Evolutionary conservation across 2,888 invertebrate genomes (phyloP).

Genomic region (Suillia variegata): DNA sequence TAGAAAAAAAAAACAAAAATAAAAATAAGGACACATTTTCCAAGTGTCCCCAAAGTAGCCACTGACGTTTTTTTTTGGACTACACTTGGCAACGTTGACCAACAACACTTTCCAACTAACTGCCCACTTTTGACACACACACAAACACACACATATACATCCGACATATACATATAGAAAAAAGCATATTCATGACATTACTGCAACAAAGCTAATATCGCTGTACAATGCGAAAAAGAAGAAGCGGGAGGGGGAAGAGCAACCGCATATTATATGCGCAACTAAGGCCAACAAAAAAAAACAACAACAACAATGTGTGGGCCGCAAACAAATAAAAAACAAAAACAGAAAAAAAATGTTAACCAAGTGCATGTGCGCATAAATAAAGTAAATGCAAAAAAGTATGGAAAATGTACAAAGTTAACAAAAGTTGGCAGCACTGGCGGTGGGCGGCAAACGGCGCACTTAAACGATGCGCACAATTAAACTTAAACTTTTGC

Average conservation of each 20-base stretch:
- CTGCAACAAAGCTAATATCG: too few species aligned
- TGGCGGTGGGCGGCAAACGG: too few species aligned
- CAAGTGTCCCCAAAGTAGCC: neutral
- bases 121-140: neutral
- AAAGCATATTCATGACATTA: neutral
- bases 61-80: constrained; percentile 14
- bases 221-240: too few species aligned
- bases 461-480: constrained; percentile 45
- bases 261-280: neutral
- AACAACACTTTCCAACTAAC: neutral
- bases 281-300: neutral
- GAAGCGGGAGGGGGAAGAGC: too few species aligned
- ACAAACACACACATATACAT: neutral
- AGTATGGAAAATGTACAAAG: neutral
- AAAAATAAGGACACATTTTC: neutral
- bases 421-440: neutral
- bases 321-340: neutral
- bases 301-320: neutral
- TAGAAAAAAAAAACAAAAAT: neutral
- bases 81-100: too few species aligned
- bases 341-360: neutral
- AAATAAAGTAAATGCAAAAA: too few species aligned
- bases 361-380: neutral
- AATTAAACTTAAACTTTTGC: constrained; percentile 51
- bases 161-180: neutral